These are phyloP conservation scores for Drosophila crucigera DNA, from an alignment of 2,888 invertebrate genomes.

Conservation along the genomic window DNA sequence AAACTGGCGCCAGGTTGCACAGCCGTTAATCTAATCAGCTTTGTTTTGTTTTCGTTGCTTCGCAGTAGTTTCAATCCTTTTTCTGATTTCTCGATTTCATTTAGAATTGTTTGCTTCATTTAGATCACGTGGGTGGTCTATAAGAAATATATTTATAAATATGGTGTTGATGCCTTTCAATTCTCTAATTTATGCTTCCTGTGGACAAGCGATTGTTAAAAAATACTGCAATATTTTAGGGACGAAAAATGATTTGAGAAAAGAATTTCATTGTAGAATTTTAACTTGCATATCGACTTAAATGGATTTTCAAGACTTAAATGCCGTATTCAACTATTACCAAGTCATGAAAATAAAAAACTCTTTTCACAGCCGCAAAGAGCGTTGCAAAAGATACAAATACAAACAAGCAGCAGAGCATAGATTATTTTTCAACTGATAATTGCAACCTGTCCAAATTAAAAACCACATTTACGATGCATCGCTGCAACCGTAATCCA, in stretches of 20 bases:
- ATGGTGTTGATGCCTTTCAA: not conserved
- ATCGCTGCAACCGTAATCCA: constrained; percentile 13
- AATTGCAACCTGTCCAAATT: not conserved
- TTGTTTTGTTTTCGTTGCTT: constrained; percentile 11
- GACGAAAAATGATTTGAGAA: too few relatives aligned
- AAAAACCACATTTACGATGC: not conserved
- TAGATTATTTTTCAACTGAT: not conserved
- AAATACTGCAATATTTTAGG: not conserved
- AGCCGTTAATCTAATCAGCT: constrained; percentile 45
- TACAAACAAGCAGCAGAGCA: not conserved
- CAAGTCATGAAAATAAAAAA: not conserved
- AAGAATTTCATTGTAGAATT: not conserved
- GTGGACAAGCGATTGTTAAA: not conserved
- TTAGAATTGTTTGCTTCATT: not conserved
- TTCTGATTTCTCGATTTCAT: constrained; percentile 15
- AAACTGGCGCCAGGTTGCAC: constrained; percentile 35
- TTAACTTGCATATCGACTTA: not conserved
- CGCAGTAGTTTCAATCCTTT: constrained; percentile 11
- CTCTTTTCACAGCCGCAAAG: not conserved
- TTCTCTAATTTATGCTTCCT: not conserved
- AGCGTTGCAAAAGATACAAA: not conserved
- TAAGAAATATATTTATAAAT: constrained; percentile 4
- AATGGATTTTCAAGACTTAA: too few relatives aligned
- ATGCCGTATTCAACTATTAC: too few relatives aligned
- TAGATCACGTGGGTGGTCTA: constrained; percentile 35